Evolutionary conservation across 2,113 vertebrate species (phyloP).

Genomic region (Hydrolagus affinis): DNA sequence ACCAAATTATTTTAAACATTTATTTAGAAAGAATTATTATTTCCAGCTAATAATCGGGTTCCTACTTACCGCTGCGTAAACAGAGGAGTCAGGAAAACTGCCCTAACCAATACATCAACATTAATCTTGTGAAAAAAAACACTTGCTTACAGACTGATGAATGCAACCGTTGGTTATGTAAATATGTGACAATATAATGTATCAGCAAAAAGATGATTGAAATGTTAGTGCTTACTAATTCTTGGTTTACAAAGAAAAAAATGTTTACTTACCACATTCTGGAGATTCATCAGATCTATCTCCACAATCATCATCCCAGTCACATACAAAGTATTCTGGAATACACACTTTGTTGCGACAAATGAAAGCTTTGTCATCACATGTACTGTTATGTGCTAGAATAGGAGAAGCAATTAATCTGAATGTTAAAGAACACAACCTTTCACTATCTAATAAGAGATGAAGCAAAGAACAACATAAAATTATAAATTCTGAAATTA

Average conservation of each 20-base stretch:
- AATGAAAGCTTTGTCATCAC: constrained; percentile 84
- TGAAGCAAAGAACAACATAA: too few relatives aligned
- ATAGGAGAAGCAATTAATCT: constrained; percentile 34
- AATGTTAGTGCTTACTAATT: background rate
- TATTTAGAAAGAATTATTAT: too few relatives aligned
- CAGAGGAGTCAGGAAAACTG: too few relatives aligned
- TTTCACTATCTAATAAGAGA: too few relatives aligned
- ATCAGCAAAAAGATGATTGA: background rate
- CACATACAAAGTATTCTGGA: constrained; percentile 83
- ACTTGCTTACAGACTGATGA: background rate
- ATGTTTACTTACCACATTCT: constrained; percentile 76
- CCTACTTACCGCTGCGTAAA: too few relatives aligned
- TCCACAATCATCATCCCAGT: constrained; percentile 90
- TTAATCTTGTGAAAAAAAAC: too few relatives aligned
- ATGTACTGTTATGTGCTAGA: constrained; percentile 89
- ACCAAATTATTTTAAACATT: too few relatives aligned
- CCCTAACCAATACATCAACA: too few relatives aligned
- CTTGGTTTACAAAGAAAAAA: background rate
- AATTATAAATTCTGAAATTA: too few relatives aligned
- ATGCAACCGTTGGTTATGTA: background rate
- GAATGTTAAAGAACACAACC: background rate
- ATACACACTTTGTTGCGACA: constrained; percentile 87
- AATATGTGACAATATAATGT: background rate
- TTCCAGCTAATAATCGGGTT: too few relatives aligned
- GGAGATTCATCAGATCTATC: constrained; percentile 87